phyloP scores from a whole-genome alignment of 2,888 invertebrate species.

The Tridacna gigas region DNA sequence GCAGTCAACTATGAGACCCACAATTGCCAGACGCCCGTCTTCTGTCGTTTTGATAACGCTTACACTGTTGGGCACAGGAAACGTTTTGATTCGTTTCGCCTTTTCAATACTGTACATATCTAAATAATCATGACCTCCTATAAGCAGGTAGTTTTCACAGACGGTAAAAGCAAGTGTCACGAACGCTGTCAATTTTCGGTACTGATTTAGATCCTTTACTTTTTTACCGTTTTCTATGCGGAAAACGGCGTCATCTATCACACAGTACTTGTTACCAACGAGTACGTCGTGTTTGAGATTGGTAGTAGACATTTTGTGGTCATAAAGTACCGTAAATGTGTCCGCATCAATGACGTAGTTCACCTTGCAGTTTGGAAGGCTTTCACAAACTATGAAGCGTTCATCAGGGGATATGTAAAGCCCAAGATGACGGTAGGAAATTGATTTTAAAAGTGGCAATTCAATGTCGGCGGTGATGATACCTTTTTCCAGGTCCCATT shows the following conservation, averaged over 20 bases:
- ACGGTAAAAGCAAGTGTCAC: conserved; percentile 52
- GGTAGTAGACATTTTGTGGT: conserved; percentile 40
- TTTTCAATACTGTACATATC: conserved; percentile 56
- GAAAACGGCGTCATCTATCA: conserved; percentile 66
- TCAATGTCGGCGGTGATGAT: conserved; percentile 49
- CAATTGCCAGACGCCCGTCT: conserved; percentile 68
- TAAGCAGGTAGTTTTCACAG: conserved; percentile 56
- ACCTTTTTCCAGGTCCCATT: conserved; percentile 57
- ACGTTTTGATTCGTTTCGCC: conserved; percentile 40
- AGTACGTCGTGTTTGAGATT: conserved; percentile 50
- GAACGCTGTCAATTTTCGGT: conserved; percentile 52
- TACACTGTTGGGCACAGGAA: conserved; percentile 60
- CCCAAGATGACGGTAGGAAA: conserved; percentile 42
- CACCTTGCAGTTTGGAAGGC: conserved; percentile 26
- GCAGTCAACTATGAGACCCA: conserved; percentile 72
- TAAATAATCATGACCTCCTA: conserved; percentile 50
- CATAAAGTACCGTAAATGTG: conserved; percentile 42
- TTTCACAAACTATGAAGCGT: conserved; percentile 51
- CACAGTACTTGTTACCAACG: conserved; percentile 45
- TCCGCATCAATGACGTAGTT: conserved; percentile 50
- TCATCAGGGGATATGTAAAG: conserved; percentile 49
- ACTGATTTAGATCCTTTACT: conserved; percentile 56
- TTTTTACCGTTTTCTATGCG: conserved; percentile 57
- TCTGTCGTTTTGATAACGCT: conserved; percentile 64
- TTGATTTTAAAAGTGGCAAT: conserved; percentile 47